Evolutionary conservation across 2,113 vertebrate species (phyloP).

Genomic region (Heliornis fulica): DNA sequence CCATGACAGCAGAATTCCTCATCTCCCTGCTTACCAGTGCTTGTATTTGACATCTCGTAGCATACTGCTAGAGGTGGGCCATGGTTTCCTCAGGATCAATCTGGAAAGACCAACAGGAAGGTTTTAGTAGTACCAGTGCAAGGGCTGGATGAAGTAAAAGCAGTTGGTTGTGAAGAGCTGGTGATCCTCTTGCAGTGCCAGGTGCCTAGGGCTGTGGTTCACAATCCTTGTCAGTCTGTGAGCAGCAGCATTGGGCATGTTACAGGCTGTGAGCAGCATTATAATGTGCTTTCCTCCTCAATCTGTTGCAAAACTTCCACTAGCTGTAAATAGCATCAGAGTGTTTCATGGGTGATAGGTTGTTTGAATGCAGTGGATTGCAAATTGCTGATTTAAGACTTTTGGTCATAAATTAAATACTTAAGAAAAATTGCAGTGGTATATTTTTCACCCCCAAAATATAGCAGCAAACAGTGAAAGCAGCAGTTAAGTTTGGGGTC

Average conservation of each 20-base stretch:
- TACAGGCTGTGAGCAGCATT: background rate
- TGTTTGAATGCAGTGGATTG: background rate
- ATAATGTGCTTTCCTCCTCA: background rate
- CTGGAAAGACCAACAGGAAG: accelerated
- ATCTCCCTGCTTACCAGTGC: background rate
- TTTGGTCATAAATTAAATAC: background rate
- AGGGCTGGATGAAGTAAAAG: background rate
- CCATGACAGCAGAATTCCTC: background rate
- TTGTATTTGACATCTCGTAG: background rate
- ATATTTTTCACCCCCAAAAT: background rate
- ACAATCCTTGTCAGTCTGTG: background rate
- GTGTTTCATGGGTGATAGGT: background rate
- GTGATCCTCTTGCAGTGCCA: background rate
- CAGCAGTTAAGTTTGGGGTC: background rate
- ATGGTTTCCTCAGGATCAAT: background rate
- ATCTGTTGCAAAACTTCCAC: background rate
- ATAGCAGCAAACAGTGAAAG: background rate
- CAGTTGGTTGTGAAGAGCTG: background rate
- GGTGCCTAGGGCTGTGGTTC: background rate
- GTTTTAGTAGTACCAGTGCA: background rate
- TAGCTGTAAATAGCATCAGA: background rate
- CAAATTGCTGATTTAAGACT: background rate
- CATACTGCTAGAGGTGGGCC: background rate
- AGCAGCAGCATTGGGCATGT: background rate
- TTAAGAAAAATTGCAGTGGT: background rate